Evolutionary conservation across 2,888 invertebrate species (phyloP).

Genomic region (Chalcis sispes): DNA sequence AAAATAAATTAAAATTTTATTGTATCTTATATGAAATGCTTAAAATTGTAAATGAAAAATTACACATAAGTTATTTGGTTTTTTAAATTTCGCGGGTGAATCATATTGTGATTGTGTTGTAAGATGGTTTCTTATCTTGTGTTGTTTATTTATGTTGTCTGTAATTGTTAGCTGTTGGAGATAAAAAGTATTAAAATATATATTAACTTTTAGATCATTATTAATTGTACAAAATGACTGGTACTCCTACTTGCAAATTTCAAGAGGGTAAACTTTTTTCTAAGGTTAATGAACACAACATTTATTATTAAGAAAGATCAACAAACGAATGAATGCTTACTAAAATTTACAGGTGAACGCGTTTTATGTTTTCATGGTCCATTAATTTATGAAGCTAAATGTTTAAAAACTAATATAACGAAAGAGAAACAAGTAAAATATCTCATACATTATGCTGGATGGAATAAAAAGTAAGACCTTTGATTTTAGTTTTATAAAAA

Average conservation of each 20-base stretch:
- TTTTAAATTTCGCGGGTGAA: conserved; percentile 32
- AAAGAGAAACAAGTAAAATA: conserved; percentile 92
- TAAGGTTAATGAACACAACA: not conserved
- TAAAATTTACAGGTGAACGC: conserved; percentile 81
- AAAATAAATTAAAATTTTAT: too few relatives aligned
- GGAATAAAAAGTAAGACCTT: conserved; percentile 92
- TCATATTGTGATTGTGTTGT: conserved; percentile 18
- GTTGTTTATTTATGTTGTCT: conserved; percentile 46
- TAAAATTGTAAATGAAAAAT: not conserved
- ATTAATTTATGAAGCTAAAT: conserved; percentile 95
- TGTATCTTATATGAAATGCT: not conserved
- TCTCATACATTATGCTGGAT: conserved; percentile 95
- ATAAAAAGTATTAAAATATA: conserved; percentile 4
- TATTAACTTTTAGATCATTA: conserved; percentile 22
- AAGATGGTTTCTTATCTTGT: conserved; percentile 36
- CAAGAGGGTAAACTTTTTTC: conserved; percentile 52
- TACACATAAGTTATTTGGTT: not conserved
- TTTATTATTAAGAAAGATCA: not conserved
- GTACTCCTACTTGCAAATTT: conserved; percentile 45
- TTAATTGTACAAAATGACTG: conserved; percentile 46
- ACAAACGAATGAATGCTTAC: conserved; percentile 6
- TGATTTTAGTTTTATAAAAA: not conserved
- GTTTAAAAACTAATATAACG: conserved; percentile 86
- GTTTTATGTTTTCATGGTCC: conserved; percentile 96
- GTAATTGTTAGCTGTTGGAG: conserved; percentile 23